Base-by-base conservation (phyloP, 2,113 vertebrate genomes). In the Phaethornis superciliosus region DNA sequence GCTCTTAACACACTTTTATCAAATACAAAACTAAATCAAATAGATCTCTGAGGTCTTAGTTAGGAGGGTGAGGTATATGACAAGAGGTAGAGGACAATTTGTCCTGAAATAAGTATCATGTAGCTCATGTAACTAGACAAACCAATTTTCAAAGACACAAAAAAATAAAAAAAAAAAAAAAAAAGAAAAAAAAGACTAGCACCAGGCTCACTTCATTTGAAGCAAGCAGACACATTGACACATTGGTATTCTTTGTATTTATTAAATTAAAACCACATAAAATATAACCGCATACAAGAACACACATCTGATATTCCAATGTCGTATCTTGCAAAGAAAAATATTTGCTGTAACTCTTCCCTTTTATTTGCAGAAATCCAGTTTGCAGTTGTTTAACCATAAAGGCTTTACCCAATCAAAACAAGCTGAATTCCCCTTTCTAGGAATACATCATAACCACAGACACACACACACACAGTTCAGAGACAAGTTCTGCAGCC, bases 211-310 rank as follows among this genome's bases (percentile, higher is more conserved):
- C 17, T 85, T 92, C 42, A 72, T 85, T 82, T n/a, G n/a, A n/a
- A n/a, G n/a, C n/a, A n/a, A n/a, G n/a, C n/a, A n/a, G n/a, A n/a
- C n/a, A n/a, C n/a, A n/a, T 40, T 70, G 51, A 85, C 81, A 74
- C 33, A 46, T 5, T 3, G 6, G 14, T 44, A 59, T 69, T 92
- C 40, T 92, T 52, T 92, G 20, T 52, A 86, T 97, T 96, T 96
- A 97, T 96, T 96, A 94, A 95, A 92, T 95, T 93, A 96, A 97
- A 97, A 85, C 81, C 85, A 95, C 93, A 94, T 64, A 84, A 95
- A 94, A 89, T 83, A 13, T 71, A 92, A 92, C 77, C 89, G 68
- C 94, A 93, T 75, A 96, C 81, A 96, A 81, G 33, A 96, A 95
- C 84, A 82, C 69, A 95, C 69, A 52, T 55, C 88, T 94, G 82